Conservation (phyloP, 2,113 vertebrate species). For the Oriolus oriolus region DNA sequence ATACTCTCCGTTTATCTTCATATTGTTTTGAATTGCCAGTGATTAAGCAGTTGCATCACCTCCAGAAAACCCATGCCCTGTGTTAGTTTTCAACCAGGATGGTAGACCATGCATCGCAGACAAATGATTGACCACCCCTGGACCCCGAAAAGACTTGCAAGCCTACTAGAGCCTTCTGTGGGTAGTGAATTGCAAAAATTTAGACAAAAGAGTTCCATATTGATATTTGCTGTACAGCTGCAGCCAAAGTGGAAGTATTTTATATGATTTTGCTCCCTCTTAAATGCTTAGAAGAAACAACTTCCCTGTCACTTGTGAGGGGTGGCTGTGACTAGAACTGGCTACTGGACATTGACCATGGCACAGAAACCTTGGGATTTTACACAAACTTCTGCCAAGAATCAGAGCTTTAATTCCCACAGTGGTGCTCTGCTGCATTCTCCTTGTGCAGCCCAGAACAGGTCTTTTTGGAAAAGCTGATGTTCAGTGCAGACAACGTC, state of each 20-base stretch:
- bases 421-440: not conserved
- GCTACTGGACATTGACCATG: not conserved
- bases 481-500: not conserved
- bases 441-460: not conserved
- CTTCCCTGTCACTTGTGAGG: not conserved
- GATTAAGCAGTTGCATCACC: not conserved
- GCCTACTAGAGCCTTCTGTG: not conserved
- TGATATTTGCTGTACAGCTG: not conserved
- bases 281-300: not conserved
- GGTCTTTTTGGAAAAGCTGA: not conserved
- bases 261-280: not conserved
- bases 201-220: not conserved
- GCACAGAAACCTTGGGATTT: not conserved
- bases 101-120: not conserved
- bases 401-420: not conserved
- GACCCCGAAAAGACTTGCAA: not conserved
- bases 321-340: not conserved
- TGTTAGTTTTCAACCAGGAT: not conserved
- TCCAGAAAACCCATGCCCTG: not conserved
- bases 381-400: not conserved
- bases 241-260: not conserved
- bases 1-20: not conserved
- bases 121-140: not conserved
- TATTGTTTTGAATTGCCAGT: not conserved
- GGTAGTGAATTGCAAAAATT: not conserved